These are phyloP conservation scores for Drosophila funebris DNA, from an alignment of 1,140 invertebrate genomes.

Conservation along the genomic window DNA sequence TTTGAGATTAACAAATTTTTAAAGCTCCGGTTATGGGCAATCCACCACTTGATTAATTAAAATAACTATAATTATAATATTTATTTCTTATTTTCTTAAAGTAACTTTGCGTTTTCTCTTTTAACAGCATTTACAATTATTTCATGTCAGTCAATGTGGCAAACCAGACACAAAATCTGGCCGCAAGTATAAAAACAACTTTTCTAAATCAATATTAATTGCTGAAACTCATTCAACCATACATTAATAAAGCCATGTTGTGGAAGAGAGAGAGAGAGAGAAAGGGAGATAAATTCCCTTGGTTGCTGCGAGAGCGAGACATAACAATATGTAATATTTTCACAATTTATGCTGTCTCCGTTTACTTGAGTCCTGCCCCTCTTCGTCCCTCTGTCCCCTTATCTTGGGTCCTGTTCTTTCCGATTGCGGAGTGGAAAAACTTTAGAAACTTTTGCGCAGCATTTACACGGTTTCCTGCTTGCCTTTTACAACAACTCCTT, in stretches of 20 bases:
- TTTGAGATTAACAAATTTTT: too few relatives aligned
- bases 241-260: slow-evolving; percentile 57
- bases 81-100: background rate
- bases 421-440: slow-evolving; percentile 62
- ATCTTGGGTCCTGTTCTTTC: slow-evolving; percentile 28
- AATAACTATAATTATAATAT: background rate
- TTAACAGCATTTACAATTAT: slow-evolving; percentile 21
- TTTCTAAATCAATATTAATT: slow-evolving; percentile 68
- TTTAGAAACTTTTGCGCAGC: slow-evolving; percentile 70
- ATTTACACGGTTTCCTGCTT: slow-evolving; percentile 61
- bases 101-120: too few relatives aligned
- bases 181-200: slow-evolving; percentile 35
- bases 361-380: slow-evolving; percentile 11
- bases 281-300: background rate
- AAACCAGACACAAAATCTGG: slow-evolving; percentile 6
- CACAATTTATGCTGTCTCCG: slow-evolving; percentile 58
- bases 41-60: background rate
- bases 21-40: too few relatives aligned
- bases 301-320: slow-evolving; percentile 11
- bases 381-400: slow-evolving; percentile 10
- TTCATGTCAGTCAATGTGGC: slow-evolving; percentile 16
- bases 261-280: background rate
- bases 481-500: slow-evolving; percentile 24
- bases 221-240: slow-evolving; percentile 40
- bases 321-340: slow-evolving; percentile 69